Conservation (phyloP, 2,888 invertebrate species). For the Erannis defoliaria region DNA sequence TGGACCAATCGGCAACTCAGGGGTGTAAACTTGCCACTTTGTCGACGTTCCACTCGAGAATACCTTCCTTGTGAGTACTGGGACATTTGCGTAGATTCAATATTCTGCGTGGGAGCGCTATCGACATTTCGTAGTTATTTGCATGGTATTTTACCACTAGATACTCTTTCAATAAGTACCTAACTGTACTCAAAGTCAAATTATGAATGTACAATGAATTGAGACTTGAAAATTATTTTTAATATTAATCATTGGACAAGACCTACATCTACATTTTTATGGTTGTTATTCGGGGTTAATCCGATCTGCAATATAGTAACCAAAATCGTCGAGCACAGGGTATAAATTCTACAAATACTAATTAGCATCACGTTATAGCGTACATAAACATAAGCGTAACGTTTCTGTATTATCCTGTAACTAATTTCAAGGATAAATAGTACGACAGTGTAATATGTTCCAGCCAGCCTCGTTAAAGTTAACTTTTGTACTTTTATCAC, state of each 20-base stretch:
- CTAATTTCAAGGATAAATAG: slow-evolving; percentile 31
- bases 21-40: slow-evolving; percentile 17
- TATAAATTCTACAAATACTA: neutral
- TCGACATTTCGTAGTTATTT: neutral
- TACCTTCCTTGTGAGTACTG: slow-evolving; percentile 10
- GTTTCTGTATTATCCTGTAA: neutral
- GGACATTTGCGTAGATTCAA: slow-evolving; percentile 1
- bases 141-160: neutral
- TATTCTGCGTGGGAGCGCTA: neutral
- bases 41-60: slow-evolving; percentile 4
- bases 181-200: too few species aligned
- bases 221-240: neutral
- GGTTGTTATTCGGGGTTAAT: too few species aligned
- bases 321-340: neutral
- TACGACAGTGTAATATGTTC: slow-evolving; percentile 38
- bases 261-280: too few species aligned
- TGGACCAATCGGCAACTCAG: slow-evolving; percentile 15
- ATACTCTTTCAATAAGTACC: neutral
- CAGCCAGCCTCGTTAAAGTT: slow-evolving; percentile 40
- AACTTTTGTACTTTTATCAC: slow-evolving; percentile 36
- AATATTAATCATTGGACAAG: too few species aligned
- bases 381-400: too few species aligned
- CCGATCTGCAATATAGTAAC: neutral
- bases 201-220: neutral
- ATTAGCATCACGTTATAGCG: too few species aligned